These are phyloP conservation scores for Desmodus rotundus DNA, from an alignment of 2,113 vertebrate genomes.

Conservation along the genomic window DNA sequence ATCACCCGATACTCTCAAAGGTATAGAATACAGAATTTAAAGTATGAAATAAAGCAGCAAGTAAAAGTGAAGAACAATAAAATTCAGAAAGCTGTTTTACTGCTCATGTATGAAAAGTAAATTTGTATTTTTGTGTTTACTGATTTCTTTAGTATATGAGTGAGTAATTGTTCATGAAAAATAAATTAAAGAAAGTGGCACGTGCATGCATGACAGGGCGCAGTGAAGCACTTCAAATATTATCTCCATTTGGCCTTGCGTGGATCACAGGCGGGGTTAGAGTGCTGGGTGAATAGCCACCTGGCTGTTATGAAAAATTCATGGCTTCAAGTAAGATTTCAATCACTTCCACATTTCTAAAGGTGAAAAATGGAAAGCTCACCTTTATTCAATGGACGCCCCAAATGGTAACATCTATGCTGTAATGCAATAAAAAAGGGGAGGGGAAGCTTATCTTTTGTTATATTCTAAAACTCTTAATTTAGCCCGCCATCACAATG, in stretches of 20 bases:
- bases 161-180: background rate
- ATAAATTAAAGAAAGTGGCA: background rate
- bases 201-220: background rate
- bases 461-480: background rate
- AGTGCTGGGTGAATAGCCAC: background rate
- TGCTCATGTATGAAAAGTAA: background rate
- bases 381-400: background rate
- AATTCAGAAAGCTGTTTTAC: background rate
- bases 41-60: background rate
- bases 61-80: background rate
- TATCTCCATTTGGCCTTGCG: background rate
- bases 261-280: background rate
- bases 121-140: background rate
- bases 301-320: background rate
- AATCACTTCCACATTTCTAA: background rate
- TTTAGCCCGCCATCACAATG: background rate
- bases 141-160: background rate
- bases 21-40: background rate
- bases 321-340: conserved; percentile 3
- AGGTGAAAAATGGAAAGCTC: background rate
- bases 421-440: background rate
- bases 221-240: background rate
- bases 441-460: background rate
- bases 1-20: background rate
- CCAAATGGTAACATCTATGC: background rate